A percentile compares a stretch with the other conserved stretches of the same genome.
These are phyloP conservation scores for Pampus argenteus DNA, from an alignment of 2,797 vertebrate species.

Conservation along the genomic window DNA sequence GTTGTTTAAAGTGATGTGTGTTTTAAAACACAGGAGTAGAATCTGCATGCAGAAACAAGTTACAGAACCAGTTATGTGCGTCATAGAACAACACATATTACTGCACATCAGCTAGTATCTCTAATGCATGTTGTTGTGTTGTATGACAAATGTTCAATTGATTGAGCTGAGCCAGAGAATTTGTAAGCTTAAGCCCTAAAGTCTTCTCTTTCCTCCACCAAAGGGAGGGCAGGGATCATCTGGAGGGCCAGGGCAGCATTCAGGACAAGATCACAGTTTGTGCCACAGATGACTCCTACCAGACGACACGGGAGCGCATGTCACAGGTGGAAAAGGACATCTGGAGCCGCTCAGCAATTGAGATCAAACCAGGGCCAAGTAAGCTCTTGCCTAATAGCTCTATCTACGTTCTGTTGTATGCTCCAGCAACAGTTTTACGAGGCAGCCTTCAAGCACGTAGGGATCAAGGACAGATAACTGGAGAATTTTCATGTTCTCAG, in stretches of 20 bases:
- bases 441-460: constrained; percentile 32
- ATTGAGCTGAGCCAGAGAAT: constrained; percentile 21
- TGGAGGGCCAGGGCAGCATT: constrained; percentile 90
- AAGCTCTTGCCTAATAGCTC: constrained; percentile 56
- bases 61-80: constrained; percentile 44
- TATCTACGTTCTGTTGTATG: constrained; percentile 29
- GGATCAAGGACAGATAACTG: constrained; percentile 59
- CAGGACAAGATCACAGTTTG: constrained; percentile 91
- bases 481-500: constrained; percentile 39
- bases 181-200: constrained; percentile 26
- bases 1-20: constrained; percentile 37
- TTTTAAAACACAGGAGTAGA: constrained; percentile 29
- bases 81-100: constrained; percentile 31
- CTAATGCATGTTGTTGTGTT: constrained; percentile 12
- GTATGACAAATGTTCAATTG: constrained; percentile 13
- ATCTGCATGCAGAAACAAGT: constrained; percentile 49
- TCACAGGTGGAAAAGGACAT: constrained; percentile 88
- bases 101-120: constrained; percentile 3
- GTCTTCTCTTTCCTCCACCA: constrained; percentile 26
- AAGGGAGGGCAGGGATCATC: constrained; percentile 86
- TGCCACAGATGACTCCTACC: constrained; percentile 88
- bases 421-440: constrained; percentile 17
- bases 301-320: constrained; percentile 84
- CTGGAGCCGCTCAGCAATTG: constrained; percentile 86
- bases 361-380: constrained; percentile 87